A percentile compares a stretch with the other conserved stretches of the same genome.
Conservation (phyloP, 2,113 vertebrate genomes). For the Poeciliopsis retropinna region DNA sequence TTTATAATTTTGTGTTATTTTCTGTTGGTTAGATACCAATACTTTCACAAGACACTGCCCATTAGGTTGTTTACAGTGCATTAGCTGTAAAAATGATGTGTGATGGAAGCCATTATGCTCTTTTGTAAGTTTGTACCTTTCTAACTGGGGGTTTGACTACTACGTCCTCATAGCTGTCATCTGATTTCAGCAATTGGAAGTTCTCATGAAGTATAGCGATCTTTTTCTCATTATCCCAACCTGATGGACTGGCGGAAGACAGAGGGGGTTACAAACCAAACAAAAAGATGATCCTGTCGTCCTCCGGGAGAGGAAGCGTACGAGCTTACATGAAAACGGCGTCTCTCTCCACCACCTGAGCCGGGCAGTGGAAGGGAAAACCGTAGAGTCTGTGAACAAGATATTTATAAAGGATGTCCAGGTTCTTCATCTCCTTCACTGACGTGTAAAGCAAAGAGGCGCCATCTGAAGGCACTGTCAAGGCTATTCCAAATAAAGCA, state of each 20-base stretch:
- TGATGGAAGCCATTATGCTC: slow-evolving; percentile 1
- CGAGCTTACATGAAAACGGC: slow-evolving; percentile 95
- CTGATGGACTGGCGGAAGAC: slow-evolving; percentile 86
- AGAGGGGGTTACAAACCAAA: slow-evolving; percentile 30
- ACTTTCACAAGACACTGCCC: too few relatives aligned
- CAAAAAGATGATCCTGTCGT: not conserved
- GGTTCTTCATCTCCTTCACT: slow-evolving; percentile 98
- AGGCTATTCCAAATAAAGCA: slow-evolving; percentile 71
- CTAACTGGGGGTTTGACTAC: slow-evolving; percentile 94
- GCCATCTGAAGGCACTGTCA: slow-evolving; percentile 88
- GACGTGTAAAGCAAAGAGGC: slow-evolving; percentile 98
- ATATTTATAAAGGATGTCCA: slow-evolving; percentile 98
- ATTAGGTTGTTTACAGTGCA: not conserved
- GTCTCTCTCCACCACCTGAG: slow-evolving; percentile 97
- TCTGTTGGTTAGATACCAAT: not conserved
- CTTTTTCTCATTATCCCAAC: slow-evolving; percentile 99
- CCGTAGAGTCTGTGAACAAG: slow-evolving; percentile 97
- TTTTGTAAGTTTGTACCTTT: slow-evolving; percentile 84
- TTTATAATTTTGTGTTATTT: not conserved
- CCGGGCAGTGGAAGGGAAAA: slow-evolving; percentile 92
- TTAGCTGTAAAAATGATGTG: not conserved
- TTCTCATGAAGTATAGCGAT: slow-evolving; percentile 98
- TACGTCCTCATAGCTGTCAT: slow-evolving; percentile 94
- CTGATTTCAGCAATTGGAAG: slow-evolving; percentile 93
- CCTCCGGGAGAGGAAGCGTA: not conserved